Conservation (phyloP, 2,797 vertebrate species). For the Cheirogaleus major region DNA sequence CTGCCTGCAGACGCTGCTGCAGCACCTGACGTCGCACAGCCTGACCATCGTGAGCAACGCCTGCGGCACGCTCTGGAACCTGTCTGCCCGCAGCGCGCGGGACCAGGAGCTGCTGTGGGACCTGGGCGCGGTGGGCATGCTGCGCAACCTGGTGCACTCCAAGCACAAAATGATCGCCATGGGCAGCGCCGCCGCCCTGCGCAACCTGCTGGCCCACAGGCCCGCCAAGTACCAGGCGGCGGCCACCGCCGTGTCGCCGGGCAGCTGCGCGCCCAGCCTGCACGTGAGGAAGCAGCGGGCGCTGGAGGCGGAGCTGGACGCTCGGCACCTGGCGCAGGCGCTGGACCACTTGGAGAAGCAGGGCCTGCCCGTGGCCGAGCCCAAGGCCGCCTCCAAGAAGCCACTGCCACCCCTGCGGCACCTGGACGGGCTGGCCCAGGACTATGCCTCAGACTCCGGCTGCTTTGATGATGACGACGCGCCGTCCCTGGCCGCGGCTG, state of each 20-base stretch:
- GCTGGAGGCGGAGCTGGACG: constrained; percentile 96
- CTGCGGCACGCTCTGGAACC: constrained; percentile 99
- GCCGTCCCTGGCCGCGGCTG: constrained; percentile 91
- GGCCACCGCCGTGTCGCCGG: constrained; percentile 92
- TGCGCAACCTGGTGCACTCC: constrained; percentile 98
- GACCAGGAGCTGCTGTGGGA: constrained; percentile 99
- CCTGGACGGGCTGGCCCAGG: constrained; percentile 95
- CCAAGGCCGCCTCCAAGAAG: constrained; percentile 90
- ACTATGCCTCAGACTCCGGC: constrained; percentile 97
- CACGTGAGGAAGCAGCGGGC: constrained; percentile 98
- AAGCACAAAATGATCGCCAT: constrained; percentile 99
- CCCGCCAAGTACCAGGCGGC: constrained; percentile 95
- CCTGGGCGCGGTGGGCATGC: constrained; percentile 97
- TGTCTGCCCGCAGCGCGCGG: constrained; percentile 94
- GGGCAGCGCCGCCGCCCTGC: constrained; percentile 97
- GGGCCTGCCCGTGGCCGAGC: constrained; percentile 90
- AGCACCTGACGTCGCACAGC: constrained; percentile 98
- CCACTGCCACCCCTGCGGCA: constrained; percentile 88
- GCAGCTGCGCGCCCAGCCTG: constrained; percentile 96
- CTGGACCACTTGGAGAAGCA: constrained; percentile 96
- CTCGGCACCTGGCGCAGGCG: constrained; percentile 95
- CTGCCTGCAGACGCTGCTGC: constrained; percentile 97
- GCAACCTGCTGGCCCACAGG: constrained; percentile 96
- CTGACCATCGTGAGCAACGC: constrained; percentile 99
- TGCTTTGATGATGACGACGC: constrained; percentile 98